Evolutionary conservation across 2,113 vertebrate species (phyloP), one percentile per base, ranked within the genome.

Genomic region (Corythaixoides concolor): DNA sequence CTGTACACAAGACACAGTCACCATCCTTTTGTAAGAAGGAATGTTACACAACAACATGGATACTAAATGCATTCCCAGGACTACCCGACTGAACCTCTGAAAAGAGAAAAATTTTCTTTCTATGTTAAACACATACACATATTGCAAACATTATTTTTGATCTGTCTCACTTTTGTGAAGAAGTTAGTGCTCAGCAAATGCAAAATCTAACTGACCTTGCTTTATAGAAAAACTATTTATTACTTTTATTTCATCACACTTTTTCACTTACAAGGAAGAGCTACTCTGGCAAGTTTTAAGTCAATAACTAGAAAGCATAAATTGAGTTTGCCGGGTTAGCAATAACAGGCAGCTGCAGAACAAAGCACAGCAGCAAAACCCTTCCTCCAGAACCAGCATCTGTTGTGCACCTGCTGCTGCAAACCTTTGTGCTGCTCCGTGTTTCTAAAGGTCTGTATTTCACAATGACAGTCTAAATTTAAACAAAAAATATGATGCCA

Each of bases 321-420:
- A 97, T 83, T 43, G 66, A 68, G 68, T 97, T 96, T 97, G 78
- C 96, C 26, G 33, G 81, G 87, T 93, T 90, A 96, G 90, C 93
- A 94, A 56, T 69, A 95, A 94, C 45, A 88, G 73, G 78, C 85
- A 90, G 80, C 78, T 90, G 83, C 88, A 64, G 85, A 92, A 39
- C 24, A 89, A 63, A 74, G 66, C 89, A 93, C 60, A 94, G 76
- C 43, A 59, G 76, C 64, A 84, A 84, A 87, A 88, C 55, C 62
- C 72, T 88, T 72, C 67, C 79, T 77, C 70, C 75, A 89, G 93
- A 91, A 92, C 18, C 89, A 86, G 85, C 83, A 79, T 58, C 87
- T 93, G 75, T 75, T 85, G 55, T 47, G 13, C 14, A 79, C n/a
- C 41, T 85, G 23, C 89, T 75, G 81, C 85, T 76, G 47, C 72